Conservation (phyloP, 2,797 vertebrate species). For the Manis pentadactyla region DNA sequence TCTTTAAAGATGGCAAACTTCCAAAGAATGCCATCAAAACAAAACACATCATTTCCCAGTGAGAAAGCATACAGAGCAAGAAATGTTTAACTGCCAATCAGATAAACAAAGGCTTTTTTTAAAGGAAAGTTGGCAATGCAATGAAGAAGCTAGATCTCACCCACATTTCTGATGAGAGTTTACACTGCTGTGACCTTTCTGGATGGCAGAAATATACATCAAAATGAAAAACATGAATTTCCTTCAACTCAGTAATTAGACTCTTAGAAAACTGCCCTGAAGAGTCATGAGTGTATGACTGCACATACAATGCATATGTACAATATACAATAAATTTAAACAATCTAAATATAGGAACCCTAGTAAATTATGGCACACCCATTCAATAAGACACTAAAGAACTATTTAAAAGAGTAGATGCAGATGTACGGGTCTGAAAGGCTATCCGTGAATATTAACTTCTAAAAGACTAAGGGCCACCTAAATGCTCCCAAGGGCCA, state of each 20-base stretch:
- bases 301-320: not conserved
- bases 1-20: not conserved
- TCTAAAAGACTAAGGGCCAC: constrained; percentile 37
- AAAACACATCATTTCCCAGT: not conserved
- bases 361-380: not conserved
- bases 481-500: constrained; percentile 15
- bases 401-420: not conserved
- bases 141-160: not conserved
- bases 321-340: not conserved
- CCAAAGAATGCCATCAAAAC: not conserved
- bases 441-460: not conserved
- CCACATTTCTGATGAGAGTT: constrained; percentile 21
- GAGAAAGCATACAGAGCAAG: not conserved
- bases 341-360: not conserved
- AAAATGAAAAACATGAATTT: constrained; percentile 36
- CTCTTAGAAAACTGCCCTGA: constrained; percentile 21
- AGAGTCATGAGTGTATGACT: not conserved
- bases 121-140: not conserved
- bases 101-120: not conserved
- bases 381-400: constrained; percentile 5
- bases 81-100: not conserved
- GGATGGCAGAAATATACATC: not conserved
- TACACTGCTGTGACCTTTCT: not conserved
- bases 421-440: not conserved
- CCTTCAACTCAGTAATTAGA: constrained; percentile 14